Evolutionary conservation across 2,888 invertebrate genomes (phyloP), one percentile per base, ranked within the genome.

Genomic region (Xylophagus ater): DNA sequence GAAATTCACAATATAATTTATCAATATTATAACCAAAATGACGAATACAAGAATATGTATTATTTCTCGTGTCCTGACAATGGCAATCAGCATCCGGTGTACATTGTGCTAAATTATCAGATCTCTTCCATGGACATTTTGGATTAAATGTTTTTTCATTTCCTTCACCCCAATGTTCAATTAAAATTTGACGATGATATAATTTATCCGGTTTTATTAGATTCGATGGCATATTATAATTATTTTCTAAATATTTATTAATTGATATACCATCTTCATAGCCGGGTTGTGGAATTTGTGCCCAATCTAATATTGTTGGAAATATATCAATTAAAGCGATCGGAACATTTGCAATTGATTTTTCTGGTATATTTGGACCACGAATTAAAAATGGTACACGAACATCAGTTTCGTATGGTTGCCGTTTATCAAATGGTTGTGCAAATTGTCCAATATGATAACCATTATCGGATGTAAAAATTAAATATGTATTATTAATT

Each of bases 401-500:
- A 29, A 90, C 79, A 55, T 93, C 93, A 0, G 86, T 80, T 57
- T 93, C 89, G 61, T 93, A 93, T 0, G 86, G 84, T 53, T 89
- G 88, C 2, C 92, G 69, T 57, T 93, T 93, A 62, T 93, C 92
- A 66, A 78, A 78, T 0, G 88, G 82, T 66, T 87, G 76, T 3
- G 83, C 77, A 63, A 88, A 90, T 66, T 92, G 90, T 9, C 90
- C 89, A 49, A 92, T 68, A 65, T 93, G 92, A 62, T 80, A 93
- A 15, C 92, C 92, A 64, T 92, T 88, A 57, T 93, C 92, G 0
- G 90, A 90, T 0, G 88, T 82, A 52, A 78, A 87, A 35, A 92
- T 74, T 0, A 92, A 57, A 52, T 81, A 89, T 0, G 92, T 92
- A 49, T 85, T 72, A 1, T 82, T 67, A 4, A 87, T 53, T 2